Base-by-base conservation (phyloP, 2,113 vertebrate genomes). In the Corvus hawaiiensis region DNA sequence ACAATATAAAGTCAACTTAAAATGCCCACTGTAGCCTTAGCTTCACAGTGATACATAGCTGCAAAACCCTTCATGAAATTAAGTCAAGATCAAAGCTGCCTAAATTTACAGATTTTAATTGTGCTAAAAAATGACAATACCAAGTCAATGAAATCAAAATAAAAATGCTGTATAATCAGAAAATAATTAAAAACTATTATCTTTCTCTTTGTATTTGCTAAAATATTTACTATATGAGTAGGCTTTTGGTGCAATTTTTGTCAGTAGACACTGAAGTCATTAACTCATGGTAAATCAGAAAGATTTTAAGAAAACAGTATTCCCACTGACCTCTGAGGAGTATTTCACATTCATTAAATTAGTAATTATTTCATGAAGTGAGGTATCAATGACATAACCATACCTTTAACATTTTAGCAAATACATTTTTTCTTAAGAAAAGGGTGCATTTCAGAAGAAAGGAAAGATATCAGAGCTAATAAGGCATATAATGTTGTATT, bases 21-120 rank as follows among this genome's bases (percentile, higher is more conserved):
- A 80, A 90, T 30, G 55, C 1, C 6, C 13, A 62, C 23, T 20
- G 15, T 33, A 49, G 33, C 14, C 35, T n/a, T 39, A 55, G 63
- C 13, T 71, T 61, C 54, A 71, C 30, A 39, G 6, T 6, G 23
- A 9, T n/a, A 37, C 0, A 0, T 4, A 75, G 35, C 3, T 78
- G 18, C 24, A 84, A 87, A 84, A 55, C 9, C 7, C 6, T 30
- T 59, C 8, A 46, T 13, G 21, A 64, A 84, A 91, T 74, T 43
- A 41, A 33, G 33, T 37, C 21, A 56, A 55, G 32, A 84, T 49
- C 63, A 61, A 79, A 87, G 26, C 21, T 56, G 35, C 56, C 33
- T 46, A 68, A 32, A 68, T 17, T 61, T 44, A 43, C 15, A 61
- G 54, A 79, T 21, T 59, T 63, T 30, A 17, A 30, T 2, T 55